Base-by-base conservation (phyloP, 2,888 invertebrate species). In the Mythimna impura region DNA sequence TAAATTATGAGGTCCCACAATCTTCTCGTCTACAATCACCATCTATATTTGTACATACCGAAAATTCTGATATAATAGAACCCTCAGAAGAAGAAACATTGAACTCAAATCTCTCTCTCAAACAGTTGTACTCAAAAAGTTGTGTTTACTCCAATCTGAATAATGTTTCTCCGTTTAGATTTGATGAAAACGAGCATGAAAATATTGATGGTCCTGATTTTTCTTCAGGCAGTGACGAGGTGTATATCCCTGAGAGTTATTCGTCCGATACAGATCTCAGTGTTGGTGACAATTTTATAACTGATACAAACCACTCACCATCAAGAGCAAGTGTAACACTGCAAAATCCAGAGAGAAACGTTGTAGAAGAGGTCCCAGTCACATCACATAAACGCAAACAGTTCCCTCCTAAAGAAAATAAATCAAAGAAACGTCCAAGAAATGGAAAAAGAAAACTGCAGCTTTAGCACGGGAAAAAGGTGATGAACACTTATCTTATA, bases 381-480 rank as follows among this genome's bases (percentile, higher is more conserved):
- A 68, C 67, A 57, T 68, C 68, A 57, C 43, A 25, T 68, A 71
- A 71, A 71, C 71, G 66, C 52, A 71, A 71, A 66, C 58, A 54
- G 66, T 71, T 71, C 66, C 64, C 76, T 65, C 72, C 68, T 25
- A 76, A 69, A 73, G 76, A 76, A 69, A 66, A 76, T 40, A 76
- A 73, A 68, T 76, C 69, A 50, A 76, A 76, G 52, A 76, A 76
- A 54, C 76, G 73, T 47, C 71, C 71, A 58, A 76, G 65, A 65
- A 76, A 75, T 75, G 75, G 75, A 78, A 78, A 75, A 78, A 66
- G 60, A 78, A 72, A 72, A 40, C 57, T 30, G 68, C 74, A 72
- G 72, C 78, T 66, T 30, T 62, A 67, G 74, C 78, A 54, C 54
- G 78, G 30, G 54, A 40, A 75, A 69, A 55, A 71, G 78, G 75